Conservation (phyloP, 2,113 vertebrate species). For the Scolopax mira region DNA sequence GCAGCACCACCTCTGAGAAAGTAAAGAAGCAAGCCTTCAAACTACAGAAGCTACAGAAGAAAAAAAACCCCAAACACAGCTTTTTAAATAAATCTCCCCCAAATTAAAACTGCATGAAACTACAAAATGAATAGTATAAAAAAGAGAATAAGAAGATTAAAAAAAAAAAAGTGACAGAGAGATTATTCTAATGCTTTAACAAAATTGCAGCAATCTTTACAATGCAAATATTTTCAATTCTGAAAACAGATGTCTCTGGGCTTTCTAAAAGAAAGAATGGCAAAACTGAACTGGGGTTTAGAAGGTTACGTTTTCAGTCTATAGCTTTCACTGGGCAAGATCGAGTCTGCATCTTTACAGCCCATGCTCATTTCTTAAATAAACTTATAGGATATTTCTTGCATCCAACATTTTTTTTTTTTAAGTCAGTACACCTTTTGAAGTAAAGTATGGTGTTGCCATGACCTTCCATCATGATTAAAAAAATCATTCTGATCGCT, state of each 20-base stretch:
- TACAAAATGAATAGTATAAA: neutral
- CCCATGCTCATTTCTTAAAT: neutral
- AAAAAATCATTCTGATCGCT: neutral
- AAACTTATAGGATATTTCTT: neutral
- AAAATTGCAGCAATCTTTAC: neutral
- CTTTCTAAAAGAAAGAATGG: neutral
- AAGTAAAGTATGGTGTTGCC: neutral
- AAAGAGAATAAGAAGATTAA: neutral
- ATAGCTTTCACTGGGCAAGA: neutral
- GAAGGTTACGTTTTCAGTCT: neutral
- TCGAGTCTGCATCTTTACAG: neutral
- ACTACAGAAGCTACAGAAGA: accelerated
- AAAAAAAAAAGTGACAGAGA: neutral
- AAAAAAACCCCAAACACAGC: neutral
- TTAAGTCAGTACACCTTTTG: neutral
- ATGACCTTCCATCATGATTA: neutral
- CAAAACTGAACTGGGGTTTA: neutral
- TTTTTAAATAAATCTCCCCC: neutral
- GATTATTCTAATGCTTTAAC: neutral
- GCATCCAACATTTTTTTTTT: neutral
- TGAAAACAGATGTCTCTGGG: neutral
- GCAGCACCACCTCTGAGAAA: neutral
- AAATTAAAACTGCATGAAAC: neutral
- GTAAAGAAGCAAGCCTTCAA: neutral
- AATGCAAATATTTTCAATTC: neutral